These are phyloP conservation scores for Tetramorium bicarinatum DNA, from an alignment of 2,888 invertebrate genomes.

Conservation along the genomic window DNA sequence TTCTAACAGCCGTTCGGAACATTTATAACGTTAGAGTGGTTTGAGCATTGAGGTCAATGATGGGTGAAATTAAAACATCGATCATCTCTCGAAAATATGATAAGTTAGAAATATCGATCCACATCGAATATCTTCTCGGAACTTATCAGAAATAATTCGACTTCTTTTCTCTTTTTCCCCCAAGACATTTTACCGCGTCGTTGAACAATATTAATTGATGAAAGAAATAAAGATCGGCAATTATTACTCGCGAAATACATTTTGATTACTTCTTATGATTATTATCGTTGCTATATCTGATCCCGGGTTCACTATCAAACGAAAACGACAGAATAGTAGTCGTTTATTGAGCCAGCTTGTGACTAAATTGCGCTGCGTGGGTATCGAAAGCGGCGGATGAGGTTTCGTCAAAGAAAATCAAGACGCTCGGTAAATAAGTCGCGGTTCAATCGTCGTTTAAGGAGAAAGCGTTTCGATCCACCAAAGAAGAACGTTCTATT, in stretches of 20 bases:
- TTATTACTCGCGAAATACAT: not conserved
- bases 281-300: not conserved
- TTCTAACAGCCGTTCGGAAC: constrained; percentile 42
- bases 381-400: constrained; percentile 8
- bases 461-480: not conserved
- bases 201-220: constrained; percentile 1
- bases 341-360: not conserved
- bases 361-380: not conserved
- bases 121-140: constrained; percentile 5
- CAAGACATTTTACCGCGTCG: not conserved
- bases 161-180: not conserved
- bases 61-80: constrained; percentile 53
- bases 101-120: constrained; percentile 21
- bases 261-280: not conserved
- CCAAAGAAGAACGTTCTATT: constrained; percentile 3
- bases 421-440: not conserved
- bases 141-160: constrained; percentile 10
- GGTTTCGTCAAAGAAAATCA: constrained; percentile 13
- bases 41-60: constrained; percentile 51
- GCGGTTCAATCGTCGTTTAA: constrained; percentile 12
- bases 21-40: constrained; percentile 41
- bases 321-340: not conserved
- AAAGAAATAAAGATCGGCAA: not conserved
- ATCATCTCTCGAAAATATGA: constrained; percentile 35
- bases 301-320: not conserved